Evolutionary conservation across 2,888 invertebrate species (phyloP).

Genomic region (Bellardia bayeri): DNA sequence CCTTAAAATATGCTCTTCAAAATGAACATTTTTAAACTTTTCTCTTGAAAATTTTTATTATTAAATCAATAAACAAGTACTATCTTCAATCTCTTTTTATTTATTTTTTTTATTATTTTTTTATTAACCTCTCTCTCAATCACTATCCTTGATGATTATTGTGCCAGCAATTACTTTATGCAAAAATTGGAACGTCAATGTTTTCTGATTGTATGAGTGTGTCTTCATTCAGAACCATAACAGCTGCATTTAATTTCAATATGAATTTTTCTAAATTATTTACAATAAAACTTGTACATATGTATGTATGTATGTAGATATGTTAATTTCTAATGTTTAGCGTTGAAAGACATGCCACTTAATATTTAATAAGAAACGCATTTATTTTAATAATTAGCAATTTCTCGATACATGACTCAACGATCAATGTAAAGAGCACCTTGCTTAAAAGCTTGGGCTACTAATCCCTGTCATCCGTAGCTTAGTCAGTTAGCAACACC

Average conservation of each 20-base stretch:
- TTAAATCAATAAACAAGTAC: not conserved
- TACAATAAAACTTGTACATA: not conserved
- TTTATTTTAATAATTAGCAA: no score
- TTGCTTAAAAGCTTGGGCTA: no score
- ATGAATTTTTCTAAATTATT: slow-evolving; percentile 38
- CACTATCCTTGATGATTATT: not conserved
- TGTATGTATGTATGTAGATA: not conserved
- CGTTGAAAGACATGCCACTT: no score
- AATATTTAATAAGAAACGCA: no score
- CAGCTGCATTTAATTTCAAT: slow-evolving; percentile 62
- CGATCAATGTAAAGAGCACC: no score
- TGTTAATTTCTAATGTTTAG: slow-evolving; percentile 11
- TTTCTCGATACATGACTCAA: no score
- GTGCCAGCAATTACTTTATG: slow-evolving; percentile 10
- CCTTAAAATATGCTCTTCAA: slow-evolving; percentile 3
- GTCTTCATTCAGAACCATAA: slow-evolving; percentile 26
- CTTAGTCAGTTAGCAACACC: no score
- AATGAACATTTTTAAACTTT: not conserved
- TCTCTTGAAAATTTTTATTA: not conserved
- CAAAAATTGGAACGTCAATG: slow-evolving; percentile 23
- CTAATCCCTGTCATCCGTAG: no score
- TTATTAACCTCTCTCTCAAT: not conserved
- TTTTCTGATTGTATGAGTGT: slow-evolving; percentile 21
- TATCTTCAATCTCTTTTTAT: not conserved
- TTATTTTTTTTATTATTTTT: not conserved